Evolutionary conservation across 2,113 vertebrate genomes (phyloP).

Genomic region (Fregata magnificens): DNA sequence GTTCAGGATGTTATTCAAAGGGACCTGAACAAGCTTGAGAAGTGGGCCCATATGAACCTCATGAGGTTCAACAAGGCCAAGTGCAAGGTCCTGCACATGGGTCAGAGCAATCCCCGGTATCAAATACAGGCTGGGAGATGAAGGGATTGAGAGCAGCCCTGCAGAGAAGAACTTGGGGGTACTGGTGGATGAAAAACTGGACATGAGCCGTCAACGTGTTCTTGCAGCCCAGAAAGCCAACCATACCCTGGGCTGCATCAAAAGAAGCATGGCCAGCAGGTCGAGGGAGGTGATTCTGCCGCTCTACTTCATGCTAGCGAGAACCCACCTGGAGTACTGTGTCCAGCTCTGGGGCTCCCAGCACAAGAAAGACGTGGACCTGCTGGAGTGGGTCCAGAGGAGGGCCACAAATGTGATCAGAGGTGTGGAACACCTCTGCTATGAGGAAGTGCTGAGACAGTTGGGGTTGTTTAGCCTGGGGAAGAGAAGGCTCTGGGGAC

Average conservation of each 20-base stretch:
- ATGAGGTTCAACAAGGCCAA: not conserved
- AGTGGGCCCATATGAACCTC: not conserved
- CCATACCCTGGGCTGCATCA: not conserved
- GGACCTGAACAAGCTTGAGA: not conserved
- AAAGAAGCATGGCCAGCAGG: not conserved
- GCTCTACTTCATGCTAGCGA: not conserved
- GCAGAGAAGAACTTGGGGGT: not conserved
- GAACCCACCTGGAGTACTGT: too few relatives aligned
- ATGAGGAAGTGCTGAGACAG: not conserved
- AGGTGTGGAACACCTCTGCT: rapidly evolving
- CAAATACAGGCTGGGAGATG: not conserved
- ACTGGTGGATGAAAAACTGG: not conserved
- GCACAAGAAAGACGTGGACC: not conserved
- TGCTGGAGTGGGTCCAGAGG: not conserved
- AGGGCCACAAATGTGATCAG: not conserved
- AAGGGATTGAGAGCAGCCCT: not conserved
- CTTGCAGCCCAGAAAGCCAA: not conserved
- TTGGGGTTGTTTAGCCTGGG: not conserved
- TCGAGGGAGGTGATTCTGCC: not conserved
- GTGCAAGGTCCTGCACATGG: not conserved
- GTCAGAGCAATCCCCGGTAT: rapidly evolving
- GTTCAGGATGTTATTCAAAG: not conserved
- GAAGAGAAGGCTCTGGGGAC: not conserved
- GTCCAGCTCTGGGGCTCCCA: rapidly evolving
- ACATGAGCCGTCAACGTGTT: rapidly evolving